These are phyloP conservation scores for Bombus fervidus DNA, from an alignment of 1,140 invertebrate species.

Conservation along the genomic window DNA sequence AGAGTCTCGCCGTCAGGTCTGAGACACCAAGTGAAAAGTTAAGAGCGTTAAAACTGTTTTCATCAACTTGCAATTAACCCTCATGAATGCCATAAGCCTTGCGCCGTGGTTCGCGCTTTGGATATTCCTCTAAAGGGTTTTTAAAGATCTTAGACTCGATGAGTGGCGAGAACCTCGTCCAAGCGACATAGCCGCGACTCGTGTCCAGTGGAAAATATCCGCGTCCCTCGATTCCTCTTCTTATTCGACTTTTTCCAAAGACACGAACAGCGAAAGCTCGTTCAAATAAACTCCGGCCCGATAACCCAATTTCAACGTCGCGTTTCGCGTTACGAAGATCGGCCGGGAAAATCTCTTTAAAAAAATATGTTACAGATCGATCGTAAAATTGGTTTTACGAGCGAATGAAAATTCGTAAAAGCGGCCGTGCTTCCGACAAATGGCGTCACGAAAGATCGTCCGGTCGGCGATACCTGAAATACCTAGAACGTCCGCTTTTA, in stretches of 20 bases:
- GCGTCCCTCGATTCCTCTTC: too few relatives aligned
- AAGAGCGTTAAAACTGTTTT: slow-evolving; percentile 67
- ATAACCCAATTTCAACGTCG: not conserved
- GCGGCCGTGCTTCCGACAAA: not conserved
- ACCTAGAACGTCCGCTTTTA: not conserved
- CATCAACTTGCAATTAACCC: slow-evolving; percentile 63
- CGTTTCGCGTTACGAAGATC: not conserved
- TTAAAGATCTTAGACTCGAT: not conserved
- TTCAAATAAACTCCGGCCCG: not conserved
- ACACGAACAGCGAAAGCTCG: too few relatives aligned
- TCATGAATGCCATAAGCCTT: slow-evolving; percentile 50
- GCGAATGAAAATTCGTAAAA: not conserved
- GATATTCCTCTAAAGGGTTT: not conserved
- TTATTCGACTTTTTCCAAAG: too few relatives aligned
- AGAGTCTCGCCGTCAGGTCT: slow-evolving; percentile 46
- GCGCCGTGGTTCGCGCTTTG: not conserved
- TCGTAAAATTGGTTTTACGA: slow-evolving; percentile 25
- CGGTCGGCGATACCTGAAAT: not conserved
- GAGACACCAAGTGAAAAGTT: slow-evolving; percentile 66
- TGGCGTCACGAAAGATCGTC: slow-evolving; percentile 22
- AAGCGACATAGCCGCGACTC: not conserved
- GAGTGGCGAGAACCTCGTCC: too few relatives aligned
- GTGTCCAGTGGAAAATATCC: not conserved
- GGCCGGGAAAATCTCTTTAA: not conserved
- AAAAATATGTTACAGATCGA: slow-evolving; percentile 6